Percentiles rank a stretch among this genome's conserved stretches.
phyloP scores from a whole-genome alignment of 2,888 invertebrate genomes.

The Tipula unca region DNA sequence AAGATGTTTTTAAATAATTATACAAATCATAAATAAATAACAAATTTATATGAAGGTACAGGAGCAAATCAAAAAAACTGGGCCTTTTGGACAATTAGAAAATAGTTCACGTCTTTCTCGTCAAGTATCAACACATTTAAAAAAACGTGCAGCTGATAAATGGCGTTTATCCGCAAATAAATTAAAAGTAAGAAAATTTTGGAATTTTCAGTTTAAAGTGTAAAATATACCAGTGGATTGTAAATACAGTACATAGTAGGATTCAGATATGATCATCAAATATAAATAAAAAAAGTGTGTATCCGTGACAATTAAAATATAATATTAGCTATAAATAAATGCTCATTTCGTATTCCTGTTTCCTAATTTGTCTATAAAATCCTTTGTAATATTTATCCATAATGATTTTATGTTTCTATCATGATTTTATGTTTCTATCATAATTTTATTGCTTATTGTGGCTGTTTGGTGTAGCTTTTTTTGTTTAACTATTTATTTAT shows the following conservation, averaged over 20 bases:
- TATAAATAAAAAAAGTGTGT: not conserved
- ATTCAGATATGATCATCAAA: not conserved
- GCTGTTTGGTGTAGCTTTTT: not conserved
- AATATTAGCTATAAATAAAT: not conserved
- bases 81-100: constrained; percentile 57
- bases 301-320: not conserved
- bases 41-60: not conserved
- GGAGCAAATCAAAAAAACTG: constrained; percentile 42
- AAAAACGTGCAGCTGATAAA: constrained; percentile 44
- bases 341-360: not conserved
- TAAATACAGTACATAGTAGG: not conserved
- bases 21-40: not conserved
- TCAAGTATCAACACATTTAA: constrained; percentile 49
- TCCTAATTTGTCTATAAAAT: not conserved
- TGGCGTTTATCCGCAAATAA: constrained; percentile 64
- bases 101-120: constrained; percentile 56
- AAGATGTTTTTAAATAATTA: too few relatives aligned
- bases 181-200: constrained; percentile 61
- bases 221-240: not conserved
- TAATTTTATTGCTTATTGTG: not conserved
- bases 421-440: not conserved
- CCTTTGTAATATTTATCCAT: not conserved
- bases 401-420: not conserved
- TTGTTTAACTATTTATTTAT: not conserved
- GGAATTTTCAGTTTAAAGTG: not conserved